phyloP scores from a whole-genome alignment of 2,888 invertebrate species.

The Hypsopygia costalis region DNA sequence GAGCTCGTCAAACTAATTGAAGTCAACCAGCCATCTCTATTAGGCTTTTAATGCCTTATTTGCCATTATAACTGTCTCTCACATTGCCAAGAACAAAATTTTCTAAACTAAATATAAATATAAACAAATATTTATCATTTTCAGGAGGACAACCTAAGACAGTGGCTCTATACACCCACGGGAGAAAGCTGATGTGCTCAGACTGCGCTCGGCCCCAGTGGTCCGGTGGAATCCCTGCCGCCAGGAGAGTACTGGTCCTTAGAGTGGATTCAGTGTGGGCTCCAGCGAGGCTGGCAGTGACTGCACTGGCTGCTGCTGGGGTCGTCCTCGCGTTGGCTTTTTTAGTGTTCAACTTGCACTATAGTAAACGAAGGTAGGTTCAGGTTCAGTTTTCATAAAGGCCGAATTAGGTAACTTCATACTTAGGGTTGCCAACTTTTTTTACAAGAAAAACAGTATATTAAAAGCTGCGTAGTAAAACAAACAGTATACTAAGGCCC shows the following conservation, averaged over 20 bases:
- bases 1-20: too few relatives aligned
- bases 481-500: too few relatives aligned
- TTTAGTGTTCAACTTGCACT: conserved; percentile 90
- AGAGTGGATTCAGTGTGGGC: conserved; percentile 89
- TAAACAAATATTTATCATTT: conserved; percentile 18
- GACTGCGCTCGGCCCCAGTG: conserved; percentile 86
- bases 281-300: conserved; percentile 86
- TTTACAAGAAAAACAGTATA: too few relatives aligned
- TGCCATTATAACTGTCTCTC: too few relatives aligned
- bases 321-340: conserved; percentile 88
- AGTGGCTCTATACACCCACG: conserved; percentile 86
- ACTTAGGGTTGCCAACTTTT: too few relatives aligned
- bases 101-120: too few relatives aligned
- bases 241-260: conserved; percentile 86
- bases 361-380: conserved; percentile 87
- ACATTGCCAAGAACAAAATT: too few relatives aligned
- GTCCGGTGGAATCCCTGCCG: conserved; percentile 90
- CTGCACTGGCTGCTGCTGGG: conserved; percentile 86
- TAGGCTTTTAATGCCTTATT: too few relatives aligned
- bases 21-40: too few relatives aligned
- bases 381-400: too few relatives aligned
- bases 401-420: too few relatives aligned
- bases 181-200: conserved; percentile 81
- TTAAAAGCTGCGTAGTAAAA: too few relatives aligned
- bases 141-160: conserved; percentile 85